phyloP scores from a whole-genome alignment of 2,888 invertebrate species.

The Oegoconia quadripuncta region DNA sequence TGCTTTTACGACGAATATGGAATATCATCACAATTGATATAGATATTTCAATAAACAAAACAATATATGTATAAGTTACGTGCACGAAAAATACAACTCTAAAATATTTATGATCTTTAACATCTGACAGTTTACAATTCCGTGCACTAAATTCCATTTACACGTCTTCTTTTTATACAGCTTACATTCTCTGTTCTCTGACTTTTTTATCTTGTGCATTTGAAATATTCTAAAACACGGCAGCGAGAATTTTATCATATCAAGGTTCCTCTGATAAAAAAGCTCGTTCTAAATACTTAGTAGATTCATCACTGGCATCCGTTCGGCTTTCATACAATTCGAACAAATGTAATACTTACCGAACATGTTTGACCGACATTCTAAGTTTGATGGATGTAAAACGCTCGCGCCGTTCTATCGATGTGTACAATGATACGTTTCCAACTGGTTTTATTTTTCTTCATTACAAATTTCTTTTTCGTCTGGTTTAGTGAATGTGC shows the following conservation, averaged over 20 bases:
- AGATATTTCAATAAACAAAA: too few species aligned
- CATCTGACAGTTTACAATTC: too few species aligned
- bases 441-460: background rate
- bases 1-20: too few species aligned
- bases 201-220: background rate
- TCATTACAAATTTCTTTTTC: too few species aligned
- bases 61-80: too few species aligned
- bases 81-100: too few species aligned
- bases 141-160: too few species aligned
- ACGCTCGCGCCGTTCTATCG: constrained; percentile 18
- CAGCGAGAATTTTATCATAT: constrained; percentile 16
- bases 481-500: too few species aligned
- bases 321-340: constrained; percentile 29
- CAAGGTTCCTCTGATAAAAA: constrained; percentile 23
- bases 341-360: constrained; percentile 32
- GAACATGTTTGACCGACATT: constrained; percentile 28
- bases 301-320: constrained; percentile 31
- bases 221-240: constrained; percentile 8
- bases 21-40: too few species aligned
- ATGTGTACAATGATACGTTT: constrained; percentile 19
- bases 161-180: too few species aligned
- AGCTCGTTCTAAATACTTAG: constrained; percentile 16
- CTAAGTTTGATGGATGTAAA: constrained; percentile 28
- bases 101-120: too few species aligned
- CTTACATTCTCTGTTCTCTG: background rate